phyloP scores from a whole-genome alignment of 2,888 invertebrate genomes.

The Caradrina clavipalpis region DNA sequence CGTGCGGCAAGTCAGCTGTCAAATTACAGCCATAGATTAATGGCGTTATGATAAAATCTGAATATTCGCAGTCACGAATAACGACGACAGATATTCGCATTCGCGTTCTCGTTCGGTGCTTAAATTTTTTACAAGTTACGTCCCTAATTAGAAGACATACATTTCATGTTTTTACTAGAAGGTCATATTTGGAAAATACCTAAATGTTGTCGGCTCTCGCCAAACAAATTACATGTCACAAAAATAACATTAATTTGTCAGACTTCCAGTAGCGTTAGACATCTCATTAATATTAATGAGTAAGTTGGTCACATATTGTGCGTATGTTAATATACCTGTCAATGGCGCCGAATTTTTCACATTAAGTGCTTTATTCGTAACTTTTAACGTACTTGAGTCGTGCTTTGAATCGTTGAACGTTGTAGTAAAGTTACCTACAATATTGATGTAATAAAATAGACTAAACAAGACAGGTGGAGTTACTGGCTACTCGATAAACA shows the following conservation, averaged over 20 bases:
- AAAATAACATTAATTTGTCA: conserved; percentile 23
- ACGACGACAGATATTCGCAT: too few relatives aligned
- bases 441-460: conserved; percentile 5
- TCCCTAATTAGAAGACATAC: neutral
- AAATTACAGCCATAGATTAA: too few relatives aligned
- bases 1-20: too few relatives aligned
- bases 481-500: neutral
- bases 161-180: neutral
- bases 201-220: neutral
- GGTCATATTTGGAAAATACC: neutral
- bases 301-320: neutral
- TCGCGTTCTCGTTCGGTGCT: too few relatives aligned
- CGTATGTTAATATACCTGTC: conserved; percentile 2
- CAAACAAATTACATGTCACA: conserved; percentile 19
- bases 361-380: conserved; percentile 1
- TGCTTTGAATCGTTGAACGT: conserved; percentile 35
- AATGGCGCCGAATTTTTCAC: conserved; percentile 27
- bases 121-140: too few relatives aligned
- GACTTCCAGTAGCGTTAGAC: conserved; percentile 1
- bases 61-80: too few relatives aligned
- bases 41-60: too few relatives aligned
- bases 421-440: neutral
- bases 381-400: conserved; percentile 23
- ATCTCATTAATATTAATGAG: conserved; percentile 45
- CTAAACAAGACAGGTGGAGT: conserved; percentile 6